Evolutionary conservation across 2,113 vertebrate genomes (phyloP), one percentile per base, ranked within the genome.

Genomic region (Trematomus loennbergii): DNA sequence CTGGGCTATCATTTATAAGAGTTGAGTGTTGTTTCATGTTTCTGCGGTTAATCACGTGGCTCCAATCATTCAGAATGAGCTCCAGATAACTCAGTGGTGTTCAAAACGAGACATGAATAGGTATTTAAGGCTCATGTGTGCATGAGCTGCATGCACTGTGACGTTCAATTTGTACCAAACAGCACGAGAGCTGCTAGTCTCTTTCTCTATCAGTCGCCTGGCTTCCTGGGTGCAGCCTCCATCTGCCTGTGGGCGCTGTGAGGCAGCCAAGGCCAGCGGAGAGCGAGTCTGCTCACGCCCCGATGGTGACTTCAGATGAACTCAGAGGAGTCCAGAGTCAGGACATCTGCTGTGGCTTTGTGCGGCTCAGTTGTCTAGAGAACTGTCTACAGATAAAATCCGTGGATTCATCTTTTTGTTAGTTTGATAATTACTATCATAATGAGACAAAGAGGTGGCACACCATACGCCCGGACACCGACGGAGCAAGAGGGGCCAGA

Each of bases 311-410:
- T 78, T 83, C 66, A 55, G n/a, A 86, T 63, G 10, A 48, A 78
- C 65, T 36, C 72, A 16, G 63, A 18, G 48, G 73, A 70, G 72
- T 50, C 78, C 17, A 12, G 72, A 72, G 70, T 54, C 66, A n/a
- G 72, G 90, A 85, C 81, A 85, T 87, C 86, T 88, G 86, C 78
- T 77, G 65, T 20, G 12, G 22, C 71, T 55, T 33, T 65, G 63
- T 88, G 75, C 17, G 64, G 59, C 48, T 78, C 75, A 67, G 75
- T 52, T 55, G 58, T 67, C 67, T 50, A 0, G 73, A 70, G 72
- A 40, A 12, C 53, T 12, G 49, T 58, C 73, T 53, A 58, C 60
- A 46, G 16, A 33, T 17, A 60, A 12, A 48, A 18, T 16, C 17
- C 29, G 1, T 13, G 53, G 8, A 43, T 53, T 55, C 40, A 12